Conservation (phyloP, 1,140 invertebrate species). For the Popillia japonica region DNA sequence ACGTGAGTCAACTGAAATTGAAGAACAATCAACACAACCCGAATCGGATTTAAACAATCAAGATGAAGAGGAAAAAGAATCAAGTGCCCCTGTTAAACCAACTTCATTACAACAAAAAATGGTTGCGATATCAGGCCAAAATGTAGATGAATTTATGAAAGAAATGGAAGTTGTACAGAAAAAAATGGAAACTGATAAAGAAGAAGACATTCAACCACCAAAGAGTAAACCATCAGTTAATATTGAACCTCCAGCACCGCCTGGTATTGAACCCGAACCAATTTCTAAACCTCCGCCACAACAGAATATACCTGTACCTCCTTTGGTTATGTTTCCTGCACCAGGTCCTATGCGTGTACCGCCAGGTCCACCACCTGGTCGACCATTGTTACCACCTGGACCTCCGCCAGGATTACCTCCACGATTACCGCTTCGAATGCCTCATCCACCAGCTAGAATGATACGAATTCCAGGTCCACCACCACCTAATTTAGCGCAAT, state of each 20-base stretch:
- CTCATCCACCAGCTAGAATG: conserved; percentile 63
- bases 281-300: conserved; percentile 64
- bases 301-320: conserved; percentile 67
- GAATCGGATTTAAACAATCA: conserved; percentile 51
- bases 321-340: conserved; percentile 66
- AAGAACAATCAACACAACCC: conserved; percentile 43
- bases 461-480: conserved; percentile 67
- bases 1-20: conserved; percentile 50
- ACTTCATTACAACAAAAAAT: conserved; percentile 83
- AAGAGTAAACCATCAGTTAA: conserved; percentile 19
- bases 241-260: conserved; percentile 51
- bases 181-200: conserved; percentile 72
- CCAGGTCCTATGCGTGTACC: conserved; percentile 67
- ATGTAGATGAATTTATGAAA: conserved; percentile 92
- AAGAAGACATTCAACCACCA: conserved; percentile 64
- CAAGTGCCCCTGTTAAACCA: conserved; percentile 67
- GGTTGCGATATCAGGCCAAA: conserved; percentile 85
- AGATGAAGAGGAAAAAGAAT: conserved; percentile 46
- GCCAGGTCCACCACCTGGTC: conserved; percentile 71
- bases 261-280: conserved; percentile 52
- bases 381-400: conserved; percentile 70
- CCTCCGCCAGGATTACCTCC: conserved; percentile 73
- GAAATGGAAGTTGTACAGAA: conserved; percentile 88
- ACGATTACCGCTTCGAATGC: conserved; percentile 63
- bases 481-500: conserved; percentile 54